Evolutionary conservation across 2,797 vertebrate species (phyloP), one percentile per base, ranked within the genome.

Genomic region (Pitangus sulphuratus): DNA sequence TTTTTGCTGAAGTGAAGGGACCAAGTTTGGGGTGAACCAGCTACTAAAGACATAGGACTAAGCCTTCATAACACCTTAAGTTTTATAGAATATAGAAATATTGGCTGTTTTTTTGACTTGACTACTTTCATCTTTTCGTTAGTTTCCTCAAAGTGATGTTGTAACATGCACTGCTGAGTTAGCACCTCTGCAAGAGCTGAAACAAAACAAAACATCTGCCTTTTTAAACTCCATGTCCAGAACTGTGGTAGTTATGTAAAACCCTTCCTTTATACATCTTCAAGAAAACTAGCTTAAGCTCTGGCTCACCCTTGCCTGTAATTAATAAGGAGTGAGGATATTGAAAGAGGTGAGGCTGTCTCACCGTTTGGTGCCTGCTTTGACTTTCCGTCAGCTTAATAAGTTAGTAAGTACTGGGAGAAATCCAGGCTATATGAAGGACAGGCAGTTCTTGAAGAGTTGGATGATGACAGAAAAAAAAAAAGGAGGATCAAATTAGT

Each of bases 51-150:
- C 60, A 85, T 68, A 87, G 10, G n/a, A 78, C 30, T 17, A 26
- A 78, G n/a, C 17, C 30, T 78, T 42, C 74, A 24, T 50, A 87
- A 61, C 24, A 88, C 44, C 35, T 53, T 45, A 70, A 28, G 21
- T 77, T 65, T 13, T 71, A 31, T 20, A 77, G 71, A 76, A 51
- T 72, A 19, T n/a, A 35, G 37, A 87, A 76, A 54, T 84, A 51
- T 0, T 44, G 24, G 9, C 37, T 5, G 0, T 16, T 57, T 75
- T 85, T 53, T 85, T 0, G 0, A 45, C 26, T n/a, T 76, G 8
- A 33, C 14, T 37, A 5, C 48, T 84, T 89, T 57, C 10, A 53
- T 9, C 0, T 25, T 79, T 89, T 48, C 54, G 18, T 85, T 66
- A 35, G 26, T 75, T 83, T 83, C 15, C 37, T 71, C 30, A 66